Evolutionary conservation across 2,797 vertebrate species (phyloP).

Genomic region (Microctenopoma lineatum): DNA sequence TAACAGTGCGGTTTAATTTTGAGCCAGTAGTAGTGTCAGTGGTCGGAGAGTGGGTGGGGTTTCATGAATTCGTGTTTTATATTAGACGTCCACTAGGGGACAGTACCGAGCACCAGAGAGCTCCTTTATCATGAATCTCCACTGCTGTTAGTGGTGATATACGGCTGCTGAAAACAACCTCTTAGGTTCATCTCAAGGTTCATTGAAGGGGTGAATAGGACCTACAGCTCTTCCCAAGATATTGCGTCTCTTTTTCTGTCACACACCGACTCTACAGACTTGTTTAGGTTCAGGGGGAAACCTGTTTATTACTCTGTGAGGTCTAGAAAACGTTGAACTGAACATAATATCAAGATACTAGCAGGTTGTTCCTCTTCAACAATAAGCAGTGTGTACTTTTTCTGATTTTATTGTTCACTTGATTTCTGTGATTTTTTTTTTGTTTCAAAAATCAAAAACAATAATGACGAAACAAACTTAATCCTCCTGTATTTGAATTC

Average conservation of each 20-base stretch:
- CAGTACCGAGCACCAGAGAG: background rate
- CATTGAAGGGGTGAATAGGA: slow-evolving; percentile 65
- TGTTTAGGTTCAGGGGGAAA: background rate
- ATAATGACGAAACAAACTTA: too few species aligned
- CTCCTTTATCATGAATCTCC: slow-evolving; percentile 19
- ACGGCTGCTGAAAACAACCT: slow-evolving; percentile 62
- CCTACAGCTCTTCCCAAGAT: slow-evolving; percentile 58
- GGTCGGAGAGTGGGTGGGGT: too few species aligned
- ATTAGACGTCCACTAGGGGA: background rate
- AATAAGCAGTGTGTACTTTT: background rate
- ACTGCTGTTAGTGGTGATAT: slow-evolving; percentile 64
- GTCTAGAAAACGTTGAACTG: too few species aligned
- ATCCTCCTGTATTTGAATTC: background rate
- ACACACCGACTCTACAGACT: slow-evolving; percentile 2
- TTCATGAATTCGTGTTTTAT: background rate
- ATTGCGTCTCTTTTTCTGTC: slow-evolving; percentile 11
- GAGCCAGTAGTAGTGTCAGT: too few species aligned
- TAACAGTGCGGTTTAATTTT: too few species aligned
- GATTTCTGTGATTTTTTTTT: too few species aligned
- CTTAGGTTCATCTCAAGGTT: slow-evolving; percentile 74
- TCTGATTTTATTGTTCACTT: background rate
- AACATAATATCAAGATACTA: background rate
- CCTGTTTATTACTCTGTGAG: background rate
- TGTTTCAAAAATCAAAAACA: too few species aligned
- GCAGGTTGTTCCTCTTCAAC: background rate